Percentiles rank a stretch among this genome's conserved stretches.
Evolutionary conservation across 1,140 invertebrate genomes (phyloP).

Genomic region (Helicoverpa armigera): DNA sequence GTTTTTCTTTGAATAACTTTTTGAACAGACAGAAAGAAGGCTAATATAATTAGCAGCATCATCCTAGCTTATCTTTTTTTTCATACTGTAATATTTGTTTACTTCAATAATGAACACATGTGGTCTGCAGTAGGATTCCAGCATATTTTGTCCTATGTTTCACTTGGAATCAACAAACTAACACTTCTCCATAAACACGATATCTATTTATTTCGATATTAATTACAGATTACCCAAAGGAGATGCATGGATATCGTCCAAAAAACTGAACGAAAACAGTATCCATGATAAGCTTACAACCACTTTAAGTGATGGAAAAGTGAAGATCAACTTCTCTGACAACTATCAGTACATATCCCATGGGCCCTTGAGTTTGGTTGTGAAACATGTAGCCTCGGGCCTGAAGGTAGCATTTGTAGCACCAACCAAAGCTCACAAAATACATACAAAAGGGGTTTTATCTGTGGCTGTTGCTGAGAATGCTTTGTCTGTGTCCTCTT

Average conservation of each 20-base stretch:
- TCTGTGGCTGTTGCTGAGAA: constrained; percentile 87
- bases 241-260: constrained; percentile 83
- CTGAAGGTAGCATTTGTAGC: constrained; percentile 81
- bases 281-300: constrained; percentile 79
- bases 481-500: constrained; percentile 88
- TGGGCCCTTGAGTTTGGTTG: constrained; percentile 71
- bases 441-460: constrained; percentile 83
- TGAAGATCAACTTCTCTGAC: constrained; percentile 75
- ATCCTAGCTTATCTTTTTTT: too few relatives aligned
- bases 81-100: too few relatives aligned
- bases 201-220: constrained; percentile 18
- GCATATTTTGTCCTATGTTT: too few relatives aligned
- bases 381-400: constrained; percentile 79
- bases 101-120: too few relatives aligned
- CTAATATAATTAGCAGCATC: too few relatives aligned
- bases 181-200: too few relatives aligned
- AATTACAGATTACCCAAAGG: constrained; percentile 75
- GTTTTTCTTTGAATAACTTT: too few relatives aligned
- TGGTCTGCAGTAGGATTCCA: too few relatives aligned
- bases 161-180: too few relatives aligned
- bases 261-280: constrained; percentile 78
- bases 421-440: constrained; percentile 76
- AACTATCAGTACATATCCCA: constrained; percentile 77
- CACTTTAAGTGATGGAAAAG: constrained; percentile 72
- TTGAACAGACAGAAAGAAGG: too few relatives aligned